These are phyloP conservation scores for Alsophila aescularia DNA, from an alignment of 2,888 invertebrate species.

Conservation along the genomic window DNA sequence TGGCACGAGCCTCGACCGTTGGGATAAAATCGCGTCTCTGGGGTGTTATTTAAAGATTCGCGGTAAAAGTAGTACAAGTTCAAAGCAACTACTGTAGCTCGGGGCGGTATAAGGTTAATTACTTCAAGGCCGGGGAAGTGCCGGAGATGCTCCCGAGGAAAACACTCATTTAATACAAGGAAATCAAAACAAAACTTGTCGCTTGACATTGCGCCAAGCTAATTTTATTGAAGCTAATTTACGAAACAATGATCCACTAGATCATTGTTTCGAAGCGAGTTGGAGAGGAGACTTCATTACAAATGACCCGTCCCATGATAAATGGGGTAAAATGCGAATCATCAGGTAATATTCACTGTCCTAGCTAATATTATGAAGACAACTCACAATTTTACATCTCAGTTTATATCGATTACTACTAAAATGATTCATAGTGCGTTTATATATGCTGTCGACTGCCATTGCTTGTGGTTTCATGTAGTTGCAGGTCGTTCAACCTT, in stretches of 20 bases:
- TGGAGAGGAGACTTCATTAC: slow-evolving; percentile 15
- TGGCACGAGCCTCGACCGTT: slow-evolving; percentile 62
- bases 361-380: slow-evolving; percentile 1
- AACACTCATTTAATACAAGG: slow-evolving; percentile 41
- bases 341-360: slow-evolving; percentile 15
- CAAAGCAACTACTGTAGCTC: slow-evolving; percentile 64
- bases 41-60: slow-evolving; percentile 72
- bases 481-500: slow-evolving; percentile 71
- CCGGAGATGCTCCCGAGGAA: slow-evolving; percentile 34
- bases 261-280: slow-evolving; percentile 1
- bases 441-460: slow-evolving; percentile 56
- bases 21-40: slow-evolving; percentile 57
- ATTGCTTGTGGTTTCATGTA: slow-evolving; percentile 54
- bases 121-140: slow-evolving; percentile 72
- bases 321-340: slow-evolving; percentile 13
- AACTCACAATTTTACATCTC: too few species aligned
- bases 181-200: slow-evolving; percentile 48
- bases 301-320: slow-evolving; percentile 16
- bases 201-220: slow-evolving; percentile 52
- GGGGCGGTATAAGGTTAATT: slow-evolving; percentile 76
- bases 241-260: too few species aligned
- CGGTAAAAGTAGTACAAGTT: slow-evolving; percentile 78
- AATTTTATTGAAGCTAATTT: slow-evolving; percentile 34
- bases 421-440: slow-evolving; percentile 58
- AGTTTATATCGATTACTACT: slow-evolving; percentile 49